Evolutionary conservation across 1,140 invertebrate genomes (phyloP).

Genomic region (Trichonephila clavipes): DNA sequence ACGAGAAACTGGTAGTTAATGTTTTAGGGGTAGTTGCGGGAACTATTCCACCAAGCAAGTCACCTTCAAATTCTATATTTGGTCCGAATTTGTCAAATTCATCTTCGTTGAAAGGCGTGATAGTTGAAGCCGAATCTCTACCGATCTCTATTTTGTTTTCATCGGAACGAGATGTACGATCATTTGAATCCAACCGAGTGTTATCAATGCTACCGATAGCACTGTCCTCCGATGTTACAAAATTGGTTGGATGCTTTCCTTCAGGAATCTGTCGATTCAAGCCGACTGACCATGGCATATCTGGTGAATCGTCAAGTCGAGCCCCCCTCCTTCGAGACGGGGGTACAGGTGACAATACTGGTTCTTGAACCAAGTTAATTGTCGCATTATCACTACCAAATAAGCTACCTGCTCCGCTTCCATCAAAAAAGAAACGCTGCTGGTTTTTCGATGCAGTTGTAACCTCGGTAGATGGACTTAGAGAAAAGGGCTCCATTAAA

Average conservation of each 20-base stretch:
- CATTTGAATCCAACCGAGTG: not conserved
- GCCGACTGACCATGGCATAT: not conserved
- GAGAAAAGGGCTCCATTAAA: not conserved
- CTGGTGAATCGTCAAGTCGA: not conserved
- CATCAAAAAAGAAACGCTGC: not conserved
- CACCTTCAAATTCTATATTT: not conserved
- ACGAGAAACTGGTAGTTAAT: not conserved
- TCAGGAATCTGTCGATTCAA: not conserved
- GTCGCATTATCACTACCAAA: not conserved
- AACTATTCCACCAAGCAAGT: not conserved
- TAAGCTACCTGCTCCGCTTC: slow-evolving; percentile 8
- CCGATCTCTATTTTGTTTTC: not conserved
- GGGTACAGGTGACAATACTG: not conserved
- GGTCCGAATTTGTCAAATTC: not conserved
- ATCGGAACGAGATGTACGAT: not conserved
- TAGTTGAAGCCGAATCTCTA: not conserved
- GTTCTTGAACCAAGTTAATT: slow-evolving; percentile 13
- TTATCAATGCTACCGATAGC: not conserved
- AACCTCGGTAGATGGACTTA: not conserved
- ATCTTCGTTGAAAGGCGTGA: not conserved
- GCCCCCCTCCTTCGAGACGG: not conserved
- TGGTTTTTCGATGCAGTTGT: not conserved
- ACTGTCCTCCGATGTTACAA: not conserved
- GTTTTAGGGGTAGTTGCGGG: not conserved
- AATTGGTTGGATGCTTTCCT: not conserved